These are phyloP conservation scores for Sphecodes monilicornis DNA, from an alignment of 2,888 invertebrate species.

Conservation along the genomic window DNA sequence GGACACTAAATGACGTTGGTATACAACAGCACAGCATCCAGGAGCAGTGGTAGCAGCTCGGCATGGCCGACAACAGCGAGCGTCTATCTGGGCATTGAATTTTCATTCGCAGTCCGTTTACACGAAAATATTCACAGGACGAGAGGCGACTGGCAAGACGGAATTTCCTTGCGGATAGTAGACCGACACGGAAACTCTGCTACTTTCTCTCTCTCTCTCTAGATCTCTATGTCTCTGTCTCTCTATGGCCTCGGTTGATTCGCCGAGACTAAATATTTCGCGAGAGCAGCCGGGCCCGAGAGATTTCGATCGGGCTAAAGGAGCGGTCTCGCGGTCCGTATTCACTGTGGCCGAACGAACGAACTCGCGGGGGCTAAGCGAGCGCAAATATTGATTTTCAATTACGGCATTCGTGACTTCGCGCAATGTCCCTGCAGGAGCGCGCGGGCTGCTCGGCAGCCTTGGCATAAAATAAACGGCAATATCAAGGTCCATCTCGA, in stretches of 20 bases:
- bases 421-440: conserved; percentile 79
- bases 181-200: conserved; percentile 1
- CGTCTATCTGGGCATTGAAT: conserved; percentile 12
- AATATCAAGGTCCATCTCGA: conserved; percentile 80
- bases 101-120: conserved; percentile 25
- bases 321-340: conserved; percentile 38
- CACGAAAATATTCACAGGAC: conserved; percentile 7
- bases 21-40: not conserved
- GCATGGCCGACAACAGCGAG: not conserved
- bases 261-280: conserved; percentile 7
- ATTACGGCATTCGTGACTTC: conserved; percentile 83
- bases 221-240: not conserved
- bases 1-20: not conserved
- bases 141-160: conserved; percentile 6
- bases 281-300: conserved; percentile 42
- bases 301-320: conserved; percentile 73
- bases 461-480: conserved; percentile 79
- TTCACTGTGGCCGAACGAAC: conserved; percentile 31
- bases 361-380: conserved; percentile 69
- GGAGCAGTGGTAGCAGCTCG: not conserved
- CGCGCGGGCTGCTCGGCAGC: conserved; percentile 68
- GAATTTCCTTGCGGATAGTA: not conserved
- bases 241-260: not conserved
- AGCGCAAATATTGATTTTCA: conserved; percentile 83
- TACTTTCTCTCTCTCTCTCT: not conserved